Conservation (phyloP, 2,113 vertebrate genomes). For the Xerus inauris region DNA sequence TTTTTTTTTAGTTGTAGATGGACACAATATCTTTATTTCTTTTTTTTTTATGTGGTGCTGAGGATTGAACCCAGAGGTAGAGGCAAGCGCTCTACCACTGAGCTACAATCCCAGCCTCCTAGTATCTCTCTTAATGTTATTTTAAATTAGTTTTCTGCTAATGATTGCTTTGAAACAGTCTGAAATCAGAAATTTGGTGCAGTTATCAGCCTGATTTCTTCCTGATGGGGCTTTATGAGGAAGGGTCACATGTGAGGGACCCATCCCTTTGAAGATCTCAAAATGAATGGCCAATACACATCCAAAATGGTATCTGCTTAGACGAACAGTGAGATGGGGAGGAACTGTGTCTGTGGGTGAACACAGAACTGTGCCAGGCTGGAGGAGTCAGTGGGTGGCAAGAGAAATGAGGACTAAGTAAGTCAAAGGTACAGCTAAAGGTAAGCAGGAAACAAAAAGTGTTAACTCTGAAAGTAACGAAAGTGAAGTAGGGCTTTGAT, state of each 20-base stretch:
- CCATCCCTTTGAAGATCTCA: neutral
- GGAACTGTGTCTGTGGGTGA: neutral
- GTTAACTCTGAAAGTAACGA: neutral
- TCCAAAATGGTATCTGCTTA: neutral
- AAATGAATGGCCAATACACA: neutral
- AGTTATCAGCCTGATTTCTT: neutral
- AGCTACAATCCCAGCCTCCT: too few species aligned
- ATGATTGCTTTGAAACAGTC: neutral
- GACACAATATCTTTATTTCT: too few species aligned
- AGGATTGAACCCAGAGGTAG: too few species aligned
- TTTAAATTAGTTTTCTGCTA: neutral
- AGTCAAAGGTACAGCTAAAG: neutral
- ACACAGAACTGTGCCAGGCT: neutral
- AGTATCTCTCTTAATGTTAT: neutral
- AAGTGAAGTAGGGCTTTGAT: neutral
- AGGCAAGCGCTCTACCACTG: too few species aligned
- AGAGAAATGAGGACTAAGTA: neutral
- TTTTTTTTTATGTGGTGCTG: too few species aligned
- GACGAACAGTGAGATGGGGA: neutral
- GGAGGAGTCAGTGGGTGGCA: neutral
- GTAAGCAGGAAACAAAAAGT: neutral
- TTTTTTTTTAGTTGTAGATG: too few species aligned
- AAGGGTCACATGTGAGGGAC: neutral
- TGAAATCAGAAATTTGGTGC: neutral
- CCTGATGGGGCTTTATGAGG: neutral